phyloP scores from a whole-genome alignment of 2,888 invertebrate genomes.

The Eupithecia pulchellata region DNA sequence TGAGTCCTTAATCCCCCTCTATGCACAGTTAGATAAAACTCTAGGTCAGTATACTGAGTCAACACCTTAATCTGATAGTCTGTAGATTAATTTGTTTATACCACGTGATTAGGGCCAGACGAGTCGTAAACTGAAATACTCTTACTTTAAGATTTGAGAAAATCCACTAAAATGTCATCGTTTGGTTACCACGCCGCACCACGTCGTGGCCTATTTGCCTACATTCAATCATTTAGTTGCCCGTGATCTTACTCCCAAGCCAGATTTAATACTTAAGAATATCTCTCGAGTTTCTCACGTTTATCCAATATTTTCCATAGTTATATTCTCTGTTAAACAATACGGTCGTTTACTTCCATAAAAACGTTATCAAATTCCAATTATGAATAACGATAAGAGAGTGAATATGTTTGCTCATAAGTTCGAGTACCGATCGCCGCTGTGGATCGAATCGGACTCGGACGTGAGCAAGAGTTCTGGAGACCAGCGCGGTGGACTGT shows the following conservation, averaged over 20 bases:
- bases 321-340: neutral
- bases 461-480: constrained; percentile 63
- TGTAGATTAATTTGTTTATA: constrained; percentile 19
- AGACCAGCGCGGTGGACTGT: constrained; percentile 52
- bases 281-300: neutral
- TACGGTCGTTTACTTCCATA: too few species aligned
- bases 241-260: constrained; percentile 73
- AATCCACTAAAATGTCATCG: neutral
- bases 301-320: neutral
- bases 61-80: constrained; percentile 16
- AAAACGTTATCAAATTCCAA: constrained; percentile 1
- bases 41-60: constrained; percentile 8
- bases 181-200: constrained; percentile 53
- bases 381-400: constrained; percentile 61
- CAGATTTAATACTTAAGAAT: constrained; percentile 44
- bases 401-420: constrained; percentile 75
- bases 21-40: constrained; percentile 14
- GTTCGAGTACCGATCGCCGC: constrained; percentile 79
- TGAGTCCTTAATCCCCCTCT: constrained; percentile 13
- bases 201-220: constrained; percentile 66
- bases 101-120: constrained; percentile 12
- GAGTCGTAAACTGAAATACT: neutral
- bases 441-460: constrained; percentile 82
- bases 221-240: constrained; percentile 66
- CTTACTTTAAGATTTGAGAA: neutral